Conservation (phyloP, 2,797 vertebrate species). For the Pseudopleuronectes americanus region DNA sequence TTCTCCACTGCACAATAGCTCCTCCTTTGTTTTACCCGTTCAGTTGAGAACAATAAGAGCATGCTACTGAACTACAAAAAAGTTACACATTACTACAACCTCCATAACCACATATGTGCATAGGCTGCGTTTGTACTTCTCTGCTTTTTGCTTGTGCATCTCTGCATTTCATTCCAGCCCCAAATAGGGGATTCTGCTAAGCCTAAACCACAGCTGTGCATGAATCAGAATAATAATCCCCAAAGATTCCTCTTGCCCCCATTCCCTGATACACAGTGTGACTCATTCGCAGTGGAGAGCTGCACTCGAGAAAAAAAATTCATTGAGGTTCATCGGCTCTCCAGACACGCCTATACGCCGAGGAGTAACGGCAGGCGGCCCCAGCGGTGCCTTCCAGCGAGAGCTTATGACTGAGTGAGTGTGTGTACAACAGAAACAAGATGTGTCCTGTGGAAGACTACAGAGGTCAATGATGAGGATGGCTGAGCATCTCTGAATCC, state of each 20-base stretch:
- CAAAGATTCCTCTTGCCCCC: constrained; percentile 70
- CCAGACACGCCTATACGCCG: constrained; percentile 62
- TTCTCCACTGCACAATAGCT: constrained; percentile 42
- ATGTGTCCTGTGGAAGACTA: constrained; percentile 59
- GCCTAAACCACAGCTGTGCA: constrained; percentile 73
- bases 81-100: constrained; percentile 15
- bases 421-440: constrained; percentile 40
- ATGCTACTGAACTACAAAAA: constrained; percentile 13
- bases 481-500: constrained; percentile 55
- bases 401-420: constrained; percentile 30
- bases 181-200: constrained; percentile 68
- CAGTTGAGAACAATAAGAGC: constrained; percentile 31
- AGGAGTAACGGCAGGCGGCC: constrained; percentile 57
- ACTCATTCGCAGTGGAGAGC: constrained; percentile 67
- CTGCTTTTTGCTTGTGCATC: constrained; percentile 18
- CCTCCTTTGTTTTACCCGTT: constrained; percentile 42
- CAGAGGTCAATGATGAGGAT: constrained; percentile 67
- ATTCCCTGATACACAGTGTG: constrained; percentile 68
- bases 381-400: constrained; percentile 56
- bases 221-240: constrained; percentile 78
- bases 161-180: constrained; percentile 22
- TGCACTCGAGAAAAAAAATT: constrained; percentile 66
- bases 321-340: constrained; percentile 70
- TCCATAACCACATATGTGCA: neutral
- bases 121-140: neutral